Percentiles rank a stretch among this genome's conserved stretches.
Conservation (phyloP, 35 echinoderm and acorn worm species). For the Chiridota heheva region DNA sequence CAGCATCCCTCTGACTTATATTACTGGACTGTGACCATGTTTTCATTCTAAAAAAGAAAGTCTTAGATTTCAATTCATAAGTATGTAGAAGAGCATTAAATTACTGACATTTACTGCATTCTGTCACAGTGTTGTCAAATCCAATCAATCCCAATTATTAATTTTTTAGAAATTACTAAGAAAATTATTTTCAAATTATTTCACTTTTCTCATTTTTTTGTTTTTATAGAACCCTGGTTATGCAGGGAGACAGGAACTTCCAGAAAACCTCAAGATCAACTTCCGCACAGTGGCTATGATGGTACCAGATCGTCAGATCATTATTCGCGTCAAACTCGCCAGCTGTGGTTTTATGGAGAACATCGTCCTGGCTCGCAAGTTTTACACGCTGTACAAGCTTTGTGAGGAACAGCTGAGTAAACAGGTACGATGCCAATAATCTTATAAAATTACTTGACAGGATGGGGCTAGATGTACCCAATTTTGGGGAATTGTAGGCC, state of each 20-base stretch:
- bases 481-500: not conserved
- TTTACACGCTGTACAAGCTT: slow-evolving; percentile 97
- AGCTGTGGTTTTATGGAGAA: slow-evolving; percentile 99
- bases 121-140: too few species aligned
- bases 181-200: too few species aligned
- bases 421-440: slow-evolving; percentile 69
- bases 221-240: slow-evolving; percentile 87
- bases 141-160: too few species aligned
- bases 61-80: too few species aligned
- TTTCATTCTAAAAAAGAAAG: too few species aligned
- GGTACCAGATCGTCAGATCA: slow-evolving; percentile 97
- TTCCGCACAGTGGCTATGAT: slow-evolving; percentile 99
- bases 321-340: slow-evolving; percentile 96
- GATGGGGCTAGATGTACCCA: not conserved
- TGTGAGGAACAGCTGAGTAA: slow-evolving; percentile 98
- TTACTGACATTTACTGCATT: too few species aligned
- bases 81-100: too few species aligned
- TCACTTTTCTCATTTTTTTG: too few species aligned
- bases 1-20: too few species aligned
- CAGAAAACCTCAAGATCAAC: slow-evolving; percentile 97
- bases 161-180: too few species aligned
- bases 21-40: too few species aligned
- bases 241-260: slow-evolving; percentile 92
- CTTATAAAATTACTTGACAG: not conserved
- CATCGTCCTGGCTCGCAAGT: slow-evolving; percentile 88